phyloP scores from a whole-genome alignment of 2,888 invertebrate species.

The Xanthorhoe spadicearia region DNA sequence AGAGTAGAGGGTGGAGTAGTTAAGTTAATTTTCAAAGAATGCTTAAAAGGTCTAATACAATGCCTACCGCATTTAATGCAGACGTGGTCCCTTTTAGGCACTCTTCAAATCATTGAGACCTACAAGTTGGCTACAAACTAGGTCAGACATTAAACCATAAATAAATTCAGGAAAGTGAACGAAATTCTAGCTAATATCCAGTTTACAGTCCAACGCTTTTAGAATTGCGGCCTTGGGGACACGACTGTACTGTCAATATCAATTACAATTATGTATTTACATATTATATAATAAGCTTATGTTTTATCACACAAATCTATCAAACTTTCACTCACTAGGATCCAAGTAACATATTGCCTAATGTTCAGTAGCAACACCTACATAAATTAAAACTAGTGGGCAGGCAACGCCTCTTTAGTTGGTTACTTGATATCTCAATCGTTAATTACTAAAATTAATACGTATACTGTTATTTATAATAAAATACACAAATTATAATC shows the following conservation, averaged over 20 bases:
- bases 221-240: constrained; percentile 14
- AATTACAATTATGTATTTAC: constrained; percentile 20
- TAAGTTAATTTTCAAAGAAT: too few relatives aligned
- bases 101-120: background rate
- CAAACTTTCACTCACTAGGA: constrained; percentile 30
- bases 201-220: constrained; percentile 1
- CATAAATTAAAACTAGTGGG: constrained; percentile 15
- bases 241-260: constrained; percentile 9
- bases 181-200: constrained; percentile 6
- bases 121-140: background rate
- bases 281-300: constrained; percentile 10
- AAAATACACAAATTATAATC: background rate
- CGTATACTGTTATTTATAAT: background rate
- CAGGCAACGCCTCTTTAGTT: constrained; percentile 6
- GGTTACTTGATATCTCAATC: constrained; percentile 5
- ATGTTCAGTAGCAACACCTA: constrained; percentile 17
- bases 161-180: constrained; percentile 16
- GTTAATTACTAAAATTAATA: background rate
- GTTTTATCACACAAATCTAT: constrained; percentile 24
- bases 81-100: too few relatives aligned
- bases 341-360: constrained; percentile 21
- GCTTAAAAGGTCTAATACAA: too few relatives aligned
- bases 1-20: too few relatives aligned
- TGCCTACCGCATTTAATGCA: too few relatives aligned
- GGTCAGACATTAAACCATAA: constrained; percentile 10